Conservation (phyloP, 2,113 vertebrate species). For the cattle (Bos taurus) region ARS-UCD2.0 NC_037348.1:10439501-10440000, state of each 20-base stretch:
- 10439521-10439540: not conserved
- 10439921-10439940: not conserved
- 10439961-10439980: not conserved
- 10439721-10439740: not conserved
- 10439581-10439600: not conserved
- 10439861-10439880: not conserved
- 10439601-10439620: not conserved
- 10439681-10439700: not conserved
- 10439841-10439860: not conserved
- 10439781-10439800: not conserved
- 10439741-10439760: not conserved
- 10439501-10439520: accelerated
- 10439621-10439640: not conserved
- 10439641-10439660: not conserved
- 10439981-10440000: not conserved
- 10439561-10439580: not conserved
- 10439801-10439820: not conserved
- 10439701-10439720: not conserved
- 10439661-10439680: not conserved
- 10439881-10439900: not conserved
- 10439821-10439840: not conserved
- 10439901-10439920: not conserved
- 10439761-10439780: not conserved
- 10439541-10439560: not conserved
- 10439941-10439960: not conserved